Conservation (phyloP, 2,797 vertebrate genomes). For the Gorsachius magnificus region DNA sequence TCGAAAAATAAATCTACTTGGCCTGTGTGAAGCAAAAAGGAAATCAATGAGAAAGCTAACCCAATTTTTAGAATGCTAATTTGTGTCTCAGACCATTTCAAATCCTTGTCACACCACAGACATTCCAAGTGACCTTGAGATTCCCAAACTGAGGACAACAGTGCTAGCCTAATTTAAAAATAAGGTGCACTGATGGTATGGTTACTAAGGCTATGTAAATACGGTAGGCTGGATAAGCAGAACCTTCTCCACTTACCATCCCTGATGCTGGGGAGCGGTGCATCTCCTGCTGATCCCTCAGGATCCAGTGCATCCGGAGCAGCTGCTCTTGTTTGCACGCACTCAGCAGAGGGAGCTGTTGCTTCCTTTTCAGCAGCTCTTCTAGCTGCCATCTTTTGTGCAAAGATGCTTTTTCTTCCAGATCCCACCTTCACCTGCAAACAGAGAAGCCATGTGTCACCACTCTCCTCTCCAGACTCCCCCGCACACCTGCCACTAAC, state of each 20-base stretch:
- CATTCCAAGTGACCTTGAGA: neutral
- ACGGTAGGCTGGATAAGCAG: neutral
- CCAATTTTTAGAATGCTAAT: neutral
- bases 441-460: neutral
- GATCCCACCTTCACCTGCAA: conserved; percentile 64
- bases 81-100: neutral
- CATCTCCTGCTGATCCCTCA: neutral
- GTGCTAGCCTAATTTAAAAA: neutral
- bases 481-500: neutral
- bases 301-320: neutral
- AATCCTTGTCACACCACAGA: neutral
- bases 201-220: neutral
- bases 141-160: neutral
- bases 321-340: neutral
- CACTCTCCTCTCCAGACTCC: neutral
- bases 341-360: conserved; percentile 2
- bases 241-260: conserved; percentile 13
- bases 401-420: conserved; percentile 92
- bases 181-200: neutral
- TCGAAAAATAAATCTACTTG: neutral
- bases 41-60: neutral
- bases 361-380: conserved; percentile 71
- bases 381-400: conserved; percentile 89
- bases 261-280: neutral
- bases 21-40: neutral